Conservation (phyloP, 1,140 invertebrate species). For the Ctenoplectra terminalis region DNA sequence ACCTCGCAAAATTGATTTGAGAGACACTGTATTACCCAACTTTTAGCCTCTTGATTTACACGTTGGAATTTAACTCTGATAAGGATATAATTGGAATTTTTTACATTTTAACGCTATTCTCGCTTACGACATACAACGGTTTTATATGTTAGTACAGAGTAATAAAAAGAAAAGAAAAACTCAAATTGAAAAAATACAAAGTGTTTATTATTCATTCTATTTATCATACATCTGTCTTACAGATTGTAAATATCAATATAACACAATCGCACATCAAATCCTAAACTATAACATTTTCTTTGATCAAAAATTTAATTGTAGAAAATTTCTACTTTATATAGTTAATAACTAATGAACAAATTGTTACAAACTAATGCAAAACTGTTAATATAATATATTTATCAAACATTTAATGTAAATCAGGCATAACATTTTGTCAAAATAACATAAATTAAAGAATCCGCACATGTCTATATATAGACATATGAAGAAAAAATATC, state of each 20-base stretch:
- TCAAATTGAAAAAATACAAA: slow-evolving; percentile 32
- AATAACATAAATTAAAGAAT: background rate
- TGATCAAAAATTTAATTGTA: too few relatives aligned
- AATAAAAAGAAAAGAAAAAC: background rate
- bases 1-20: slow-evolving; percentile 33
- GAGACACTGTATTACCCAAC: slow-evolving; percentile 50
- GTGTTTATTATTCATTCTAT: slow-evolving; percentile 4
- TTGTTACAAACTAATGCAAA: background rate
- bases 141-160: background rate
- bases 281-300: background rate
- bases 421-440: background rate
- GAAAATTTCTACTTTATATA: too few relatives aligned
- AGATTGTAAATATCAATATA: slow-evolving; percentile 33
- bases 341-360: background rate
- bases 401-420: background rate
- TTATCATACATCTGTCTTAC: slow-evolving; percentile 24
- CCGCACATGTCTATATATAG: background rate
- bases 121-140: background rate
- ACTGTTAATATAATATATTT: slow-evolving; percentile 11
- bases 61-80: slow-evolving; percentile 41
- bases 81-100: slow-evolving; percentile 7
- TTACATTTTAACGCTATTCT: background rate
- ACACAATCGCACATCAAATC: slow-evolving; percentile 14
- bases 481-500: slow-evolving; percentile 8
- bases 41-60: slow-evolving; percentile 37